Evolutionary conservation across 2,888 invertebrate species (phyloP), one percentile per base, ranked within the genome.

Genomic region (Morpho deidamia): DNA sequence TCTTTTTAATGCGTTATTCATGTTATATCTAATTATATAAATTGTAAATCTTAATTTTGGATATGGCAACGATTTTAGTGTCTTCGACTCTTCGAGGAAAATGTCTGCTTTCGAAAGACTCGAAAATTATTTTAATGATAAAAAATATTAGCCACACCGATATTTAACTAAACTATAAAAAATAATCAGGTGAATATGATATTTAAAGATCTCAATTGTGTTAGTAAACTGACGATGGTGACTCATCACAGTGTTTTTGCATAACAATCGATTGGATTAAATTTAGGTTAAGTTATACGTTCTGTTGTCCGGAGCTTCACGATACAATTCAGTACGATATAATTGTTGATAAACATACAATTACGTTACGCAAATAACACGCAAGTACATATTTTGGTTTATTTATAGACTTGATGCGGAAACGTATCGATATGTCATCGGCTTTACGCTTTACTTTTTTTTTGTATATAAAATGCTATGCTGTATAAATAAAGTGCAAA

Each of bases 221-320:
- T 61, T 64, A 64, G 62, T 61, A 63, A 69, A 74, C 74, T 77
- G 71, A 65, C 57, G 65, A 72, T 59, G 66, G 76, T 83, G 80
- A 83, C 71, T 81, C 80, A 83, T 77, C 54, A 63, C 64, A 72
- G 81, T 87, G 85, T 86, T 87, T 87, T 87, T 83, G 87, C 86
- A 84, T 85, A 87, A 87, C 84, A 89, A 89, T 89, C 86, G 84
- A 89, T 89, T 80, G 78, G 81, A 80, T 43, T 77, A 81, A 81
- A 88, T 87, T 84, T 86, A 88, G 89, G 88, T 89, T 88, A 88
- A 86, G 78, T 86, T 82, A 78, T 83, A 69, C 72, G 76, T 76
- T 77, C 73, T 80, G 77, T 81, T 83, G 79, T 82, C 77, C 74
- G 65, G 70, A 75, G 78, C 66, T 62, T 67, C 80, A 76, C 76